Evolutionary conservation across 2,113 vertebrate species (phyloP), one percentile per base, ranked within the genome.

Genomic region (Pangasianodon hypophthalmus): DNA sequence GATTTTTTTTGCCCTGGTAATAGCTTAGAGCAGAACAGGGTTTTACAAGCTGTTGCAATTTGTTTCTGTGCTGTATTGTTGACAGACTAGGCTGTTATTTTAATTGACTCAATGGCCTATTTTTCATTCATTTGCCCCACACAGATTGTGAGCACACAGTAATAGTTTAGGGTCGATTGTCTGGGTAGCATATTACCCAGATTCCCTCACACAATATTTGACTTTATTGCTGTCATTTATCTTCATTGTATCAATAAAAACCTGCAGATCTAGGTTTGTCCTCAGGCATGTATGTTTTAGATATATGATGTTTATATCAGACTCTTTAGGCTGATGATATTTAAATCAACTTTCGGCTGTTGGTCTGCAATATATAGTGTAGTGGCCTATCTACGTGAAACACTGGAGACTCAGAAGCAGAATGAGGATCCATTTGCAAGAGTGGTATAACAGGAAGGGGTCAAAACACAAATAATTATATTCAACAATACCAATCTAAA

Each of bases 41-140:
- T 52, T 82, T 81, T 81, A 52, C 48, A 32, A 81, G 50, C 29
- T 82, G 48, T 54, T 82, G 79, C 48, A 82, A 54, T 54, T 54
- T 82, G 50, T 82, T 82, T 82, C 50, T 32, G 29, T 54, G 6
- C 14, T 54, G 3, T 82, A 14, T 24, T 82, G 6, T 54, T 54
- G 26, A 81, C 48, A 52, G 48, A 46, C 14, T 26, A 52, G 48
- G 50, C 16, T 82, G 79, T 52, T 19, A 82, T 82, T 82, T 82
- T 82, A 82, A 82, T 82, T 54, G 50, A 82, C n/a, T 82, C 50
- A 1, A 9, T 82, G 48, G 16, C 50, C 29, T 54, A 19, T 56
- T 82, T 82, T 82, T 54, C 3, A 54, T 54, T 82, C 14, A 82
- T 54, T 54, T 54, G 16, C 29, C 48, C 79, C 79, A 32, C n/a